Percentiles rank a stretch among this genome's conserved stretches.
Conservation (phyloP, 2,113 vertebrate species). For the Rhea americana region DNA sequence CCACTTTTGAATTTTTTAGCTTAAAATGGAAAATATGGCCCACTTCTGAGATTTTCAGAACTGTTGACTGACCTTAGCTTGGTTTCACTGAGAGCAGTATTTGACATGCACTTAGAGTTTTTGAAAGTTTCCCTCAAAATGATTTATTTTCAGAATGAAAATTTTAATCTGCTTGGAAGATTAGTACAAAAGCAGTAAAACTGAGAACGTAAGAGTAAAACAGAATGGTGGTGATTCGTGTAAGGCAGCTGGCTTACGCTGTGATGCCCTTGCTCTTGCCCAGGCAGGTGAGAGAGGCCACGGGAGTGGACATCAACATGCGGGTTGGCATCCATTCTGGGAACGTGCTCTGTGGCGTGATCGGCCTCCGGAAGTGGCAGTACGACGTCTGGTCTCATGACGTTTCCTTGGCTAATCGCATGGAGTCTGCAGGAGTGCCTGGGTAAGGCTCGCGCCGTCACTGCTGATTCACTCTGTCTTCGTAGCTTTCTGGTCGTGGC, state of each 20-base stretch:
- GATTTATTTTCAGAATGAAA: neutral
- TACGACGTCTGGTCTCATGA: constrained; percentile 99
- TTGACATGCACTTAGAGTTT: neutral
- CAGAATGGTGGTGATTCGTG: neutral
- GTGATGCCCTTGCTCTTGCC: neutral
- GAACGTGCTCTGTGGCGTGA: constrained; percentile 95
- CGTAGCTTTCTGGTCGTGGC: neutral
- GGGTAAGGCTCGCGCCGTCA: constrained; percentile 77
- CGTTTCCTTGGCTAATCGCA: constrained; percentile 95
- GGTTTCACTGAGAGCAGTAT: neutral
- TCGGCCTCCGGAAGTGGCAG: constrained; percentile 97
- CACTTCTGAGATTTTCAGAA: neutral
- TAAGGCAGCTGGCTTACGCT: neutral
- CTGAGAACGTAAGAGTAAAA: neutral
- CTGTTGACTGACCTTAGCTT: neutral
- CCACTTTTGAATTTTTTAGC: neutral
- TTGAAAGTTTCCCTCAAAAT: neutral
- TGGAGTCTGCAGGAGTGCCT: constrained; percentile 95
- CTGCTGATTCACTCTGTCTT: neutral
- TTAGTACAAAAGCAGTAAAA: neutral
- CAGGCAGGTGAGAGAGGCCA: constrained; percentile 95
- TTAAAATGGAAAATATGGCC: neutral
- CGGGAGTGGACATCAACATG: constrained; percentile 97
- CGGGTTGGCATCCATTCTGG: constrained; percentile 96
- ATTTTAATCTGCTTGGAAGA: neutral